phyloP scores from a whole-genome alignment of 2,888 invertebrate species.

The Cremastinae sp. region DNA sequence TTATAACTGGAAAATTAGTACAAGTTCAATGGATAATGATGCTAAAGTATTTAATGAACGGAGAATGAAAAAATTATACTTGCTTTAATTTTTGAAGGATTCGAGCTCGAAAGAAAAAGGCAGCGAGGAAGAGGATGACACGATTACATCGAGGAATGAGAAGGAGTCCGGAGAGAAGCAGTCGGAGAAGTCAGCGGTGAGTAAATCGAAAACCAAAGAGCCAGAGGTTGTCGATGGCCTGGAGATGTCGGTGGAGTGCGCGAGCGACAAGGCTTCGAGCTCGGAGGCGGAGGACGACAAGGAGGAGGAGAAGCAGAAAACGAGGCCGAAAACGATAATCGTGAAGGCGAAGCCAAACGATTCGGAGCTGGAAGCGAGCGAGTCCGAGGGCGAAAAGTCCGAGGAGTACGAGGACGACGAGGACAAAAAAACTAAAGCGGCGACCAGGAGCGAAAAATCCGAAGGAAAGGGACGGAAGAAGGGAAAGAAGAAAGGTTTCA shows the following conservation, averaged over 20 bases:
- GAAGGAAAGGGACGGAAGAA: constrained; percentile 63
- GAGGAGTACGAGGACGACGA: constrained; percentile 58
- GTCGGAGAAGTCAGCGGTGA: constrained; percentile 47
- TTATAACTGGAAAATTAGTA: too few species aligned
- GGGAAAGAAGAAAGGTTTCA: constrained; percentile 66
- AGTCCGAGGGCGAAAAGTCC: constrained; percentile 71
- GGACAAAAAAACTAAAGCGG: constrained; percentile 53
- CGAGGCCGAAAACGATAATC: constrained; percentile 74
- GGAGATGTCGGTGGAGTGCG: constrained; percentile 77
- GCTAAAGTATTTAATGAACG: too few species aligned
- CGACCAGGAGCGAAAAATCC: constrained; percentile 46
- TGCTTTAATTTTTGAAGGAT: too few species aligned
- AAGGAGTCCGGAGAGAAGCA: constrained; percentile 39
- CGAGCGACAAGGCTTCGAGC: constrained; percentile 74
- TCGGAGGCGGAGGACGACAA: constrained; percentile 69
- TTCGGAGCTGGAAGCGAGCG: constrained; percentile 75
- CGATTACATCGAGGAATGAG: constrained; percentile 42
- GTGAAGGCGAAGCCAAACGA: constrained; percentile 75
- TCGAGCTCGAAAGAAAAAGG: constrained; percentile 57
- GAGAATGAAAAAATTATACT: too few species aligned
- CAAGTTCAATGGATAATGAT: too few species aligned
- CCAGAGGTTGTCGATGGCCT: constrained; percentile 75
- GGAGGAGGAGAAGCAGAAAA: constrained; percentile 63
- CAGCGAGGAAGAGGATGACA: constrained; percentile 43
- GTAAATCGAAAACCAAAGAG: constrained; percentile 62